Conservation (phyloP, 2,888 invertebrate species). For the Latrodectus elegans region DNA sequence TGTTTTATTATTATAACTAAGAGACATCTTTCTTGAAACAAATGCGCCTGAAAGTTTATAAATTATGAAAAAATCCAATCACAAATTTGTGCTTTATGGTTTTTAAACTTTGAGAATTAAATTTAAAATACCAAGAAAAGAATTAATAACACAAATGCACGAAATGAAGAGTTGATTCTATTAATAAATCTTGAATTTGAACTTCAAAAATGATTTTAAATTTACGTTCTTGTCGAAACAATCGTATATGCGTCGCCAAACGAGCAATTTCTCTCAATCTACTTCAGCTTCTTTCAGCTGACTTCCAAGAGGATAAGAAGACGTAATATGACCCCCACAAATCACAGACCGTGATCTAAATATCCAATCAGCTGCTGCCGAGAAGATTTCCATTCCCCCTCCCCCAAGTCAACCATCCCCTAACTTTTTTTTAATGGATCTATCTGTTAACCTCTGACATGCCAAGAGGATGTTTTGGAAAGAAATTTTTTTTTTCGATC, state of each 20-base stretch:
- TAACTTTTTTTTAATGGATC: conserved; percentile 62
- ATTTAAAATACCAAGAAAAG: too few species aligned
- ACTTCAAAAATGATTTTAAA: too few species aligned
- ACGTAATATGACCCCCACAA: conserved; percentile 69
- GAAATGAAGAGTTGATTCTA: too few species aligned
- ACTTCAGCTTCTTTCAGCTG: not conserved
- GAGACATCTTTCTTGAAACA: too few species aligned
- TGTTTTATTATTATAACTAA: too few species aligned
- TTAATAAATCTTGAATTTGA: too few species aligned
- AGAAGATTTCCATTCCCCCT: conserved; percentile 21
- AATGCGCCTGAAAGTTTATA: too few species aligned
- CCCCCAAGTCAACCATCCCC: conserved; percentile 3
- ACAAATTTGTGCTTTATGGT: too few species aligned
- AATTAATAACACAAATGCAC: too few species aligned
- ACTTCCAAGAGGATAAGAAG: conserved; percentile 38
- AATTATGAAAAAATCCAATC: too few species aligned
- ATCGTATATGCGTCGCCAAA: conserved; percentile 10
- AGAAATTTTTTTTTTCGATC: conserved; percentile 31
- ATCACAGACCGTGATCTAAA: conserved; percentile 64
- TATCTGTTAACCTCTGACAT: conserved; percentile 68
- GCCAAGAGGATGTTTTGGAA: conserved; percentile 61
- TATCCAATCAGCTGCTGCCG: conserved; percentile 62
- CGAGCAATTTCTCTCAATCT: conserved; percentile 12
- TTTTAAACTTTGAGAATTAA: too few species aligned
- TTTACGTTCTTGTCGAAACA: too few species aligned